A percentile compares a stretch with the other conserved stretches of the same genome.
phyloP scores from a whole-genome alignment of 2,888 invertebrate species.

The Nephrotoma appendiculata region DNA sequence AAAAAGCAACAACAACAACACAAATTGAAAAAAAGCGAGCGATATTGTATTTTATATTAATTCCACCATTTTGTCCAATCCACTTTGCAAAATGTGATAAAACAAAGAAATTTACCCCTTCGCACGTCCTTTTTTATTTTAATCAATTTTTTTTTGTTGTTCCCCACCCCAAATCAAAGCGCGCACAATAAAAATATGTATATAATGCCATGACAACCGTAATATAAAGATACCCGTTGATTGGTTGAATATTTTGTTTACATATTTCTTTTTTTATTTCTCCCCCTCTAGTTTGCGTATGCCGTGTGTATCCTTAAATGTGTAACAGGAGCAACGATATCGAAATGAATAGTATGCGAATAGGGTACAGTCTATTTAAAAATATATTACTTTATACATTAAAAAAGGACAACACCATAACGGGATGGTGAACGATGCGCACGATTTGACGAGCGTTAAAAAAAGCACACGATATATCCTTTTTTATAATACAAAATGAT shows the following conservation, averaged over 20 bases:
- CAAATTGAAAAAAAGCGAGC: neutral
- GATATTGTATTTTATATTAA: neutral
- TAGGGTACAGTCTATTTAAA: neutral
- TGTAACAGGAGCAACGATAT: neutral
- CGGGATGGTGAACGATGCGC: no score
- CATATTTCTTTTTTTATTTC: neutral
- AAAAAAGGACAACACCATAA: no score
- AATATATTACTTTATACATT: no score
- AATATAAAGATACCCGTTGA: neutral
- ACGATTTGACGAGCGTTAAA: neutral
- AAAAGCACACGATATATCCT: neutral
- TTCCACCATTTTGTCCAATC: neutral
- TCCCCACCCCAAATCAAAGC: neutral
- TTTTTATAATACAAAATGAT: neutral
- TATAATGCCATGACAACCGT: neutral
- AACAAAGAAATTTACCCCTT: neutral
- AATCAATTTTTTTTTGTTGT: neutral
- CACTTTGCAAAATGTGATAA: neutral
- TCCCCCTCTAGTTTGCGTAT: neutral
- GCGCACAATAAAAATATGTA: neutral
- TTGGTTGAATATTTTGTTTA: neutral
- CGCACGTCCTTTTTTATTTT: neutral
- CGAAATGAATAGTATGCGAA: neutral
- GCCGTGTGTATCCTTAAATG: neutral
- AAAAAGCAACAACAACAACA: neutral